Evolutionary conservation across 1,140 invertebrate species (phyloP), one percentile per base, ranked within the genome.

Genomic region (Chlorops oryzae): DNA sequence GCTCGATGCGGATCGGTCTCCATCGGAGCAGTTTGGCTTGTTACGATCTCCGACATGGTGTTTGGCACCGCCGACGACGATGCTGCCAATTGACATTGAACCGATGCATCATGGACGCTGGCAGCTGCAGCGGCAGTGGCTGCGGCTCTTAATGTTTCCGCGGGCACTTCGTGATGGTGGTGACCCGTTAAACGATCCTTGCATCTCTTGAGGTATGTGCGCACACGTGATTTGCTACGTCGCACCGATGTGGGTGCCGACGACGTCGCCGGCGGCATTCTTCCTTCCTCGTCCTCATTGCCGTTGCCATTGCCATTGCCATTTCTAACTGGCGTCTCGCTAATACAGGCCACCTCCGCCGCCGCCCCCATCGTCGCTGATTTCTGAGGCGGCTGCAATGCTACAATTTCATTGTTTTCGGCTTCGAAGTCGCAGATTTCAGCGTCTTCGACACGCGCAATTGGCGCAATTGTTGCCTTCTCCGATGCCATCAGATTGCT

Each of bases 191-290:
- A 56, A 12, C 64, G 74, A 53, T 74, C 71, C 61, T 73, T 77
- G 55, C 75, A 77, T 59, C 73, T 76, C 59, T 72, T 73, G 7
- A 77, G 58, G 54, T 77, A 77, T 44, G 69, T 75, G 59, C 75
- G 75, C 28, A 77, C 75, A 54, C 75, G 75, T 49, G 73, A 39
- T 62, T 74, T 76, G 56, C 73, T 76, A 52, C 72, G 70, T n/a
- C 60, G 61, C 17, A 54, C 54, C 24, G 50, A 34, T 7, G 51
- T 12, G 38, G 49, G 6, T 24, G 28, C 35, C 17, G 21, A 20
- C 13, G 43, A 32, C 6, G 27, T 12, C 13, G 25, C 23, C 12
- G 24, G 22, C 25, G 22, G n/a, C n/a, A n/a, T n/a, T n/a, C n/a
- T n/a, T n/a, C n/a, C 28, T 32, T 32, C 28, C 28, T 32, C 28